Evolutionary conservation across 2,113 vertebrate species (phyloP).

Genomic region (Pyrgilauda ruficollis): DNA sequence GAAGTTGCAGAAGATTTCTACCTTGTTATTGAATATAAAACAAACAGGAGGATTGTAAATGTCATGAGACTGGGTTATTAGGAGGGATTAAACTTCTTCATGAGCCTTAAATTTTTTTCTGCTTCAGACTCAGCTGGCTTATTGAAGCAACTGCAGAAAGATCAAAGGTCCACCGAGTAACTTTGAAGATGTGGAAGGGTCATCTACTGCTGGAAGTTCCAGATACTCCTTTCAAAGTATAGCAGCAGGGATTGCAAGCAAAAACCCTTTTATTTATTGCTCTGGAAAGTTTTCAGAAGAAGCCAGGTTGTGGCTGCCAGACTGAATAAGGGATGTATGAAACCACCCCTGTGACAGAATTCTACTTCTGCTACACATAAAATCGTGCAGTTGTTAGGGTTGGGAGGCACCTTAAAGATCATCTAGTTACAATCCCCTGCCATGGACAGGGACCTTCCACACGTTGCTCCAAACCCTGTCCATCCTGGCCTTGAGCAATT

Average conservation of each 20-base stretch:
- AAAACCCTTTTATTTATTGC: neutral
- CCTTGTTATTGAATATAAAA: neutral
- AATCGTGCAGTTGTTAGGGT: neutral
- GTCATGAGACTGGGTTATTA: neutral
- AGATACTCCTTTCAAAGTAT: neutral
- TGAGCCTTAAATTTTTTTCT: neutral
- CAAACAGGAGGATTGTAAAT: neutral
- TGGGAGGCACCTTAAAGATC: neutral
- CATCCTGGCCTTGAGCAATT: neutral
- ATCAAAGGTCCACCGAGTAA: neutral
- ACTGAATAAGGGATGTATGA: neutral
- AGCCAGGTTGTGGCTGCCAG: neutral
- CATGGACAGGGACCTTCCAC: neutral
- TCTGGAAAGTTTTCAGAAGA: neutral
- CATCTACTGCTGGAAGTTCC: neutral
- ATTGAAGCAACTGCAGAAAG: neutral
- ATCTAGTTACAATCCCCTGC: neutral
- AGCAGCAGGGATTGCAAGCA: neutral
- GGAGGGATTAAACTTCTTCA: neutral
- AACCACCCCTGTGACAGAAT: neutral
- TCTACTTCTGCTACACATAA: neutral
- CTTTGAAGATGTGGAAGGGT: neutral
- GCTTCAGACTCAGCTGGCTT: neutral
- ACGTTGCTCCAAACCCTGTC: neutral
- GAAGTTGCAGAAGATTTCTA: neutral